Base-by-base conservation (phyloP, 2,888 invertebrate genomes). In the Drosophila meridiana region DNA sequence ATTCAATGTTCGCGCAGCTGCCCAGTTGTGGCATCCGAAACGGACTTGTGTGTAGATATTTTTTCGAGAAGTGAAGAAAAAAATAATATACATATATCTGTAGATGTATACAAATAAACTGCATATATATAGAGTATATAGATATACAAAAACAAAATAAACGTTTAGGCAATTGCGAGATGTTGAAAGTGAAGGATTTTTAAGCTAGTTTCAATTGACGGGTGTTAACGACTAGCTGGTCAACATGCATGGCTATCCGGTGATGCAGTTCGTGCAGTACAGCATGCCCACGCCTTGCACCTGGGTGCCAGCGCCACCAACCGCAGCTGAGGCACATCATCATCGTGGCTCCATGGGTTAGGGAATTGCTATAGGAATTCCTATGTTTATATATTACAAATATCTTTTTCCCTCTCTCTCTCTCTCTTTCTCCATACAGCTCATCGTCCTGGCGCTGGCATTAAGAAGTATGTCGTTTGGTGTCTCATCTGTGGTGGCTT, bases 401-500 rank as follows among this genome's bases (percentile, higher is more conserved):
- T 20, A 20, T 20, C 9, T 4, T 4, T 5, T n/a, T 28, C 14
- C 6, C 7, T 53, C 14, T 26, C 55, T 57, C 50, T 30, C 64
- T 14, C 7, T 57, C 11, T 28, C 55, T 62, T 38, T 13, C 64
- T n/a, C 32, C 57, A 43, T 36, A 0, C 93, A 90, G 93, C 93
- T 75, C 92, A 93, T 79, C 92, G 93, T 62, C 92, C 93, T 77
- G 92, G 93, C 71, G 90, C 92, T 20, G 93, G 94, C 71, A 94
- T 95, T 56, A 94, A 94, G 89, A 96, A 96, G 92, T 96, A 96
- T 92, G 96, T 96, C 73, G 95, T 96, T 73, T 95, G 96, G 93
- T 96, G 96, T 91, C 95, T 96, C 85, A 95, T 96, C 64, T 97
- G 96, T 87, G 96, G 97, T 52, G 95, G 96, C 2, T 94, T 96